Evolutionary conservation across 2,888 invertebrate genomes (phyloP).

Genomic region (Pollenia griseotomentosa): DNA sequence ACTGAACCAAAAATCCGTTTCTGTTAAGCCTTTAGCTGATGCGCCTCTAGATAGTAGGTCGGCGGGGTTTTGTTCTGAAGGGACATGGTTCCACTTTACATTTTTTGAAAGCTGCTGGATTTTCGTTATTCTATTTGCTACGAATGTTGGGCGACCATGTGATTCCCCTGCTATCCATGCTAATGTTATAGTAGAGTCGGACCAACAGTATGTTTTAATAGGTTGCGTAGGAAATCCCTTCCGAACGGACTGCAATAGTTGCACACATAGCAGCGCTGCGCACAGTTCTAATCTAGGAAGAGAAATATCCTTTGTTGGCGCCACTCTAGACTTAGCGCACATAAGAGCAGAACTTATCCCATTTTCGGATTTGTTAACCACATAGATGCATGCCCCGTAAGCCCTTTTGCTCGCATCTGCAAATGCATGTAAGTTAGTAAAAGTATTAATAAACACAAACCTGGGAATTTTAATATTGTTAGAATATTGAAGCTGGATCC

Average conservation of each 20-base stretch:
- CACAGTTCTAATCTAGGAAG: constrained; percentile 32
- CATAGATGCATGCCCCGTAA: constrained; percentile 34
- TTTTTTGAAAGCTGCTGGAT: neutral
- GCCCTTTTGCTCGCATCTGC: constrained; percentile 6
- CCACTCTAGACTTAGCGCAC: constrained; percentile 28
- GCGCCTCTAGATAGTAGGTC: constrained; percentile 31
- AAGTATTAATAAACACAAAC: neutral
- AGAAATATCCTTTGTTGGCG: constrained; percentile 7
- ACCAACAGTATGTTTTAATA: constrained; percentile 22
- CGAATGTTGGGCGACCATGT: neutral
- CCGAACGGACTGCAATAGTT: constrained; percentile 13
- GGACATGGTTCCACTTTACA: constrained; percentile 9
- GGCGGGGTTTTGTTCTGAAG: constrained; percentile 29
- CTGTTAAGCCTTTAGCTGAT: no score
- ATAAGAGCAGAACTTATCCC: neutral
- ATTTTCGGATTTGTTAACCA: neutral
- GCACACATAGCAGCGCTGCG: neutral
- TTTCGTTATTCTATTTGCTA: constrained; percentile 37
- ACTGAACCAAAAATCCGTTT: constrained; percentile 25
- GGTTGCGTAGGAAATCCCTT: constrained; percentile 8
- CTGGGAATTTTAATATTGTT: constrained; percentile 18
- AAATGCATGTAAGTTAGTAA: constrained; percentile 29
- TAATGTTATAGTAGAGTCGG: constrained; percentile 30
- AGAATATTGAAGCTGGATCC: neutral
- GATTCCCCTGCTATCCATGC: constrained; percentile 42